These are phyloP conservation scores for Catharus bicknelli DNA, from an alignment of 2,113 vertebrate genomes.

Conservation along the genomic window DNA sequence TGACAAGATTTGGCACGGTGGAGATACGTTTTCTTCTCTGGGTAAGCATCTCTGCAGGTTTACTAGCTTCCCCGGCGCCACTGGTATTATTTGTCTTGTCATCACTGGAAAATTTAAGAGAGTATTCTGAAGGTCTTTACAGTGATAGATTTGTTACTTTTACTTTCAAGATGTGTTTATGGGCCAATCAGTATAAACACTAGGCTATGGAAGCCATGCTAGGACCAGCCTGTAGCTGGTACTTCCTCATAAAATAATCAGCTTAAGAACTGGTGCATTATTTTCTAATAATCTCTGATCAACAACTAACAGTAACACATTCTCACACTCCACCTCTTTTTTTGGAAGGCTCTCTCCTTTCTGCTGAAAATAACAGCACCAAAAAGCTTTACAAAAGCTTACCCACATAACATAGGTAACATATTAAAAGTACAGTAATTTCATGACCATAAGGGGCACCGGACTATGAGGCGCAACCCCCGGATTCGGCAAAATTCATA, in stretches of 20 bases:
- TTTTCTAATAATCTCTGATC: not conserved
- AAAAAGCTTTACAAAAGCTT: not conserved
- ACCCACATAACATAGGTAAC: rapidly evolving
- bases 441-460: too few relatives aligned
- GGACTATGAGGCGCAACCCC: too few relatives aligned
- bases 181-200: not conserved
- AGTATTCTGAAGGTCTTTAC: not conserved
- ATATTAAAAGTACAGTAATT: not conserved
- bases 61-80: constrained; percentile 44
- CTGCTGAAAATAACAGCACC: not conserved
- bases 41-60: constrained; percentile 59
- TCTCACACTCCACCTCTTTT: rapidly evolving
- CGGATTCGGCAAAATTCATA: too few relatives aligned
- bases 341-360: not conserved
- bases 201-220: not conserved
- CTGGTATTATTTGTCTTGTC: constrained; percentile 55
- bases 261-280: not conserved
- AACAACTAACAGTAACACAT: not conserved
- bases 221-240: not conserved
- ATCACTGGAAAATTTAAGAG: constrained; percentile 69
- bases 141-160: not conserved
- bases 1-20: constrained; percentile 79
- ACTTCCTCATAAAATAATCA: not conserved
- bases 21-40: constrained; percentile 89
- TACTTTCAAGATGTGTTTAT: not conserved